A percentile compares a stretch with the other conserved stretches of the same genome.
phyloP scores from a whole-genome alignment of 2,888 invertebrate genomes.

The Lasioglossum figueresi region DNA sequence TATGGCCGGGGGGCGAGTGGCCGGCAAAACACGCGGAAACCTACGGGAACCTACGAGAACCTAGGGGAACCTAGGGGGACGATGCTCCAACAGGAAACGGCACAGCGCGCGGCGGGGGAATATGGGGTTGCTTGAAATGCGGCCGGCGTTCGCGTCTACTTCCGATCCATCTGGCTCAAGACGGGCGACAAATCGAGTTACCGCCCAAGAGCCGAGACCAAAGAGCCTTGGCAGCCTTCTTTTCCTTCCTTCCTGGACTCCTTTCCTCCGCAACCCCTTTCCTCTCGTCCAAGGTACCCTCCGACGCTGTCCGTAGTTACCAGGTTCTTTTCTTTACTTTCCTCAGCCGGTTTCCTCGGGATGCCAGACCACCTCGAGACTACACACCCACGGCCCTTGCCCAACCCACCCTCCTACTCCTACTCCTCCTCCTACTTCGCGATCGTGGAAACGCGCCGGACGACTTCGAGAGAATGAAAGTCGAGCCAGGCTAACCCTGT shows the following conservation, averaged over 20 bases:
- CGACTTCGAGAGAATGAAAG: constrained; percentile 21
- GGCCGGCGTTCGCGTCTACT: constrained; percentile 79
- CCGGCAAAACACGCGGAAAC: constrained; percentile 58
- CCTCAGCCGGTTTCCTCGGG: constrained; percentile 28
- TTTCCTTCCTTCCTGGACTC: constrained; percentile 61
- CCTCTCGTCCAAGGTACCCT: not conserved
- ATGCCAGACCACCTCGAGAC: constrained; percentile 17
- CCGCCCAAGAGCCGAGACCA: constrained; percentile 78
- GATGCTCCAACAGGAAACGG: not conserved
- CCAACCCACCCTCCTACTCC: not conserved
- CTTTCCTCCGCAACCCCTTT: not conserved
- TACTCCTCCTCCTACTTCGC: no score
- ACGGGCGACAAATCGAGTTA: constrained; percentile 82
- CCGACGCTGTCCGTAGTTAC: constrained; percentile 33
- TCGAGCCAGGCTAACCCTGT: constrained; percentile 68
- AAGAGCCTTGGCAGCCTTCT: constrained; percentile 75
- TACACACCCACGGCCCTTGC: not conserved
- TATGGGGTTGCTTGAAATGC: constrained; percentile 77
- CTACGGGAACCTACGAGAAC: constrained; percentile 24
- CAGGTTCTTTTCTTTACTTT: constrained; percentile 40
- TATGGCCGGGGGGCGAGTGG: constrained; percentile 28
- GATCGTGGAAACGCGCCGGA: not conserved
- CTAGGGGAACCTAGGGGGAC: not conserved
- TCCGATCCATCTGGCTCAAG: constrained; percentile 81
- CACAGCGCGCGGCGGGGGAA: constrained; percentile 14